These are phyloP conservation scores for Pseudoatta argentina DNA, from an alignment of 1,140 invertebrate genomes.

Conservation along the genomic window DNA sequence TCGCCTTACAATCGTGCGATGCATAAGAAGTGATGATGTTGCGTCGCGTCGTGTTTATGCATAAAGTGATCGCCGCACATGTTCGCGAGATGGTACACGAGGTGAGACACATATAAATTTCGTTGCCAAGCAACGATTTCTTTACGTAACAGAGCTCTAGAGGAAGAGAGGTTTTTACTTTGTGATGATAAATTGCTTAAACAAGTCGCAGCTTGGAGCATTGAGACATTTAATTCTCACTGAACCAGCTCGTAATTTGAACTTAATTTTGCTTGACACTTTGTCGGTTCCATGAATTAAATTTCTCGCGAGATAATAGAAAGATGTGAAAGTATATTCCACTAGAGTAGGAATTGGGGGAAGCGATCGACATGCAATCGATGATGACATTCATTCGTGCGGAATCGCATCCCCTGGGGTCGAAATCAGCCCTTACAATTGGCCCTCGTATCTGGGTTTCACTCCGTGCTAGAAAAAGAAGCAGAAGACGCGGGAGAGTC, in stretches of 20 bases:
- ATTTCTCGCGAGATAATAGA: not conserved
- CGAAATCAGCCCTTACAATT: not conserved
- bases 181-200: slow-evolving; percentile 26
- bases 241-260: not conserved
- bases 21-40: not conserved
- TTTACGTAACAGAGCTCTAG: not conserved
- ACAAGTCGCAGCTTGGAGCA: not conserved
- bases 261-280: slow-evolving; percentile 18
- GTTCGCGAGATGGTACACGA: not conserved
- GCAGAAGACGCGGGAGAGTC: slow-evolving; percentile 46
- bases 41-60: slow-evolving; percentile 3
- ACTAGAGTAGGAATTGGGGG: not conserved
- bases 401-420: not conserved
- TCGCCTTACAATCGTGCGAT: not conserved
- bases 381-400: not conserved
- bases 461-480: slow-evolving; percentile 42
- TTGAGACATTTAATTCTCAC: not conserved
- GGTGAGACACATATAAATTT: not conserved
- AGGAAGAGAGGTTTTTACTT: not conserved
- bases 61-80: slow-evolving; percentile 28
- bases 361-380: not conserved
- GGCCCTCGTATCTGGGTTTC: not conserved
- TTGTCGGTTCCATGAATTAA: not conserved
- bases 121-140: slow-evolving; percentile 22
- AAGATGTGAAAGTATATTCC: not conserved